Percentiles rank a stretch among this genome's conserved stretches.
phyloP scores from a whole-genome alignment of 2,888 invertebrate species.

The Rotaria magnacalcarata region DNA sequence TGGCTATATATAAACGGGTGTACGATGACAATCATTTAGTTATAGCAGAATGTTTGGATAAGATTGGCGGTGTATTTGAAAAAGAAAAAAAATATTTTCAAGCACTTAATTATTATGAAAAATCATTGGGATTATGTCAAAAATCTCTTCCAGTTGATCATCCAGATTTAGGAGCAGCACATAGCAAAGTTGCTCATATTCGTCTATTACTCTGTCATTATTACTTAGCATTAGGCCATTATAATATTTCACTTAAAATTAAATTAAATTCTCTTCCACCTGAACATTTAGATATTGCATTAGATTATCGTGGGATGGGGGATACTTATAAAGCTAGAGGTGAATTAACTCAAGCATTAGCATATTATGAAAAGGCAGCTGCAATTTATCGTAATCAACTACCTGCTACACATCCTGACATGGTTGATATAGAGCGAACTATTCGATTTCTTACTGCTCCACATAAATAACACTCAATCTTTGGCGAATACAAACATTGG shows the following conservation, averaged over 20 bases:
- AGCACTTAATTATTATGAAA: constrained; percentile 1
- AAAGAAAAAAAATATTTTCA: constrained; percentile 5
- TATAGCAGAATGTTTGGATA: neutral
- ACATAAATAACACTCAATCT: neutral
- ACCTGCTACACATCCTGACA: neutral
- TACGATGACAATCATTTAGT: neutral
- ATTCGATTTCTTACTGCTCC: neutral
- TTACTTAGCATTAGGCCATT: neutral
- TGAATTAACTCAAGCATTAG: neutral
- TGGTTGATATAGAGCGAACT: neutral
- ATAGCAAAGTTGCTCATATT: neutral
- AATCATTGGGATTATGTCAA: neutral
- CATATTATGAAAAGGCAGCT: neutral
- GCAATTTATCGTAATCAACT: neutral
- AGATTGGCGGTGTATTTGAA: neutral
- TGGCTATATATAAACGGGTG: neutral
- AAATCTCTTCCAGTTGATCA: neutral
- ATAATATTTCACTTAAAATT: neutral
- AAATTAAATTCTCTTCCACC: neutral
- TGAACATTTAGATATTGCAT: neutral
- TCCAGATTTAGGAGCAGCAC: neutral
- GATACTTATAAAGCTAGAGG: neutral
- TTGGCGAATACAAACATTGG: neutral
- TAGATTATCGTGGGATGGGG: neutral
- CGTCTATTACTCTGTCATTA: neutral